These are phyloP conservation scores for Trididemnum nubilum DNA, from an alignment of 23 tunicate genomes.

Conservation along the genomic window DNA sequence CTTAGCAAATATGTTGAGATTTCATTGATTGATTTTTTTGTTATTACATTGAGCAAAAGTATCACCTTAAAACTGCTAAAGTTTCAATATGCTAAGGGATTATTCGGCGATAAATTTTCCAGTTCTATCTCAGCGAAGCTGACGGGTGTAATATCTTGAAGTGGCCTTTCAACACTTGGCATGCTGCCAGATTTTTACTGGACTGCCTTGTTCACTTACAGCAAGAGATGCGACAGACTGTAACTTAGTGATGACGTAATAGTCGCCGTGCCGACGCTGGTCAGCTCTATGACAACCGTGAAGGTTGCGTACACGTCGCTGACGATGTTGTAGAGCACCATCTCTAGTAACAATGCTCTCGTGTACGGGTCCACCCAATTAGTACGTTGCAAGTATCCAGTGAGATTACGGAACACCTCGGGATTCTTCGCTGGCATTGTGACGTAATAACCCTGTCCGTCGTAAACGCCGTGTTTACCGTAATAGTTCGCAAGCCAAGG, in stretches of 20 bases:
- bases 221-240: too few species aligned
- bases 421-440: slow-evolving; percentile 8
- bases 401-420: neutral
- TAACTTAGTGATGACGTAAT: slow-evolving; percentile 5
- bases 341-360: slow-evolving; percentile 47
- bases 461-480: slow-evolving; percentile 56
- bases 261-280: slow-evolving; percentile 44
- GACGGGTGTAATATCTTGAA: too few species aligned
- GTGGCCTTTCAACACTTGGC: too few species aligned
- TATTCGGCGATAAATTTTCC: too few species aligned
- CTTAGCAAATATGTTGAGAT: too few species aligned
- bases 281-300: slow-evolving; percentile 37
- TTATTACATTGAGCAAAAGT: too few species aligned
- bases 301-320: slow-evolving; percentile 31
- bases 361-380: slow-evolving; percentile 65
- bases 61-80: too few species aligned
- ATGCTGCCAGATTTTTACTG: too few species aligned
- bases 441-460: slow-evolving; percentile 65
- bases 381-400: slow-evolving; percentile 10
- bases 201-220: too few species aligned
- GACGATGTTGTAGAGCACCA: slow-evolving; percentile 40
- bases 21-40: too few species aligned
- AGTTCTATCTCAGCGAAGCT: too few species aligned
- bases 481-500: slow-evolving; percentile 40
- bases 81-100: too few species aligned